phyloP scores from a whole-genome alignment of 2,113 vertebrate genomes.

The Chaetops frenatus region DNA sequence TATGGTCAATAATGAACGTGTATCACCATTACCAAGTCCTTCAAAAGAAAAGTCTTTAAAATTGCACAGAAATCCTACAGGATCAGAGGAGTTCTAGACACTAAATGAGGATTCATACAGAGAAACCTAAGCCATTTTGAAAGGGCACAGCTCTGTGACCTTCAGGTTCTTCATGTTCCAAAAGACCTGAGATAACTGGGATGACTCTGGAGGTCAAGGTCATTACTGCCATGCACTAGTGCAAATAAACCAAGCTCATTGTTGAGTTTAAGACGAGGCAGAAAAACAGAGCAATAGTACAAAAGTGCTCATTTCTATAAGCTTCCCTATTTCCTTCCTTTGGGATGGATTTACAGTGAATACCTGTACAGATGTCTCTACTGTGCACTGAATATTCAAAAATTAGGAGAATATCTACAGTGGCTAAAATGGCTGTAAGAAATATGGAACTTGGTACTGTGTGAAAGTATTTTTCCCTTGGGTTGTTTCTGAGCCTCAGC shows the following conservation, averaged over 20 bases:
- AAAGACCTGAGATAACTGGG: background rate
- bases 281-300: background rate
- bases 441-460: rapidly evolving
- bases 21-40: background rate
- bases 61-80: background rate
- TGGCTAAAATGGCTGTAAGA: background rate
- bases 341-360: background rate
- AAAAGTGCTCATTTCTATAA: background rate
- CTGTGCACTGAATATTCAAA: background rate
- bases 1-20: background rate
- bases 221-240: background rate
- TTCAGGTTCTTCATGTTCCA: background rate
- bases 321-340: background rate
- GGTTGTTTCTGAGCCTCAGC: background rate
- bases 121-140: background rate
- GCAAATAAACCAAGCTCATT: background rate
- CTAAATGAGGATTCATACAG: background rate
- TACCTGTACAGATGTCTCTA: background rate
- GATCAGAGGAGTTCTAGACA: background rate
- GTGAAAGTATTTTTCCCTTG: background rate
- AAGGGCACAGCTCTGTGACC: background rate
- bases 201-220: background rate
- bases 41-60: background rate
- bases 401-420: background rate
- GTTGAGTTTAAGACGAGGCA: background rate